A percentile compares a stretch with the other conserved stretches of the same genome.
Conservation (phyloP, 2,113 vertebrate species). For the Cebus imitator region DNA sequence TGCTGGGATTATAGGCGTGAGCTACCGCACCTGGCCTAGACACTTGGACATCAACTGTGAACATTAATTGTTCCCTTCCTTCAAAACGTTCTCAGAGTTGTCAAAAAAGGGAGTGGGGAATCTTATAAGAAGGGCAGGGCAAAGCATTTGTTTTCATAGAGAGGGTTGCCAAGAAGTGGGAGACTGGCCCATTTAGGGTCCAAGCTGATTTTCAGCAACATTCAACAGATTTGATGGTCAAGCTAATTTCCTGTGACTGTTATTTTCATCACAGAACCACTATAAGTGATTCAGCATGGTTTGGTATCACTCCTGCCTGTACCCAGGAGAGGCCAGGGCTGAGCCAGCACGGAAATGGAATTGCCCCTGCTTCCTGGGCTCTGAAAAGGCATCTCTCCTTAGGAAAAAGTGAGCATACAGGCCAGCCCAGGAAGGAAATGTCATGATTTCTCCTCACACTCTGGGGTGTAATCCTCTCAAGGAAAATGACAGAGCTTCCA, state of each 20-base stretch:
- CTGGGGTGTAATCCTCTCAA: neutral
- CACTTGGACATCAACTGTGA: slow-evolving; percentile 76
- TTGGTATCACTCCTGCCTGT: slow-evolving; percentile 80
- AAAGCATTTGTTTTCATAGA: neutral
- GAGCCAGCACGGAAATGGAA: slow-evolving; percentile 74
- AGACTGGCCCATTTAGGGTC: slow-evolving; percentile 4
- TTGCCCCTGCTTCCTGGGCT: slow-evolving; percentile 62
- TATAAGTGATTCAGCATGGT: slow-evolving; percentile 70
- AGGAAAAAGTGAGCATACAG: slow-evolving; percentile 32
- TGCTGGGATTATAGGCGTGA: too few species aligned
- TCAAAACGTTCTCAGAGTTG: neutral
- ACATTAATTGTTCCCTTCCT: slow-evolving; percentile 81
- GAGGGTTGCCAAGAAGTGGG: neutral
- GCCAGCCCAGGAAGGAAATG: slow-evolving; percentile 31
- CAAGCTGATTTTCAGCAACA: slow-evolving; percentile 47
- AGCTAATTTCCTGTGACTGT: slow-evolving; percentile 66
- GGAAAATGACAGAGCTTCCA: neutral
- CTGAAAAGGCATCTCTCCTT: slow-evolving; percentile 29
- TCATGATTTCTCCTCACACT: neutral
- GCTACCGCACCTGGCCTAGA: slow-evolving; percentile 53
- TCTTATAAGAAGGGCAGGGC: neutral
- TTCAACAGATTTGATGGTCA: slow-evolving; percentile 61
- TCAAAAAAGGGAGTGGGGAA: slow-evolving; percentile 49
- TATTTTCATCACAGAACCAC: slow-evolving; percentile 72
- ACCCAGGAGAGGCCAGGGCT: slow-evolving; percentile 81